Percentiles rank a stretch among this genome's conserved stretches.
Conservation (phyloP, 2,888 invertebrate species). For the Amblyteles armatorius region DNA sequence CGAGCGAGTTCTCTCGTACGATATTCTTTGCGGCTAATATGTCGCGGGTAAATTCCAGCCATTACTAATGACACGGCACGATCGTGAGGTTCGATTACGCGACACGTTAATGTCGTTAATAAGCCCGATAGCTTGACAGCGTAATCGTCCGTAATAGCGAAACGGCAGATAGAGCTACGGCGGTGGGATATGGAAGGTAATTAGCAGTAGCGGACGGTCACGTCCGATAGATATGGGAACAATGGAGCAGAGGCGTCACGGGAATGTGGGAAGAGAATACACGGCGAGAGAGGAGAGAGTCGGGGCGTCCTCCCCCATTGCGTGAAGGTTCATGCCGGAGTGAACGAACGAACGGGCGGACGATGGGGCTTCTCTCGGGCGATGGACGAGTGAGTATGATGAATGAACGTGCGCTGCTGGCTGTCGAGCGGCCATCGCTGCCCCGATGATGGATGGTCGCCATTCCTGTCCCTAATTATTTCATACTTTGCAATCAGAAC, state of each 20-base stretch:
- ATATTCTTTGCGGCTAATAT: conserved; percentile 18
- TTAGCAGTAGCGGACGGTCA: conserved; percentile 81
- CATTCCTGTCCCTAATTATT: conserved; percentile 84
- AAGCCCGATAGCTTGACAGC: conserved; percentile 77
- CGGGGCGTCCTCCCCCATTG: conserved; percentile 44
- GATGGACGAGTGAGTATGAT: conserved; percentile 84
- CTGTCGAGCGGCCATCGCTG: conserved; percentile 64
- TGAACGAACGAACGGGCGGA: conserved; percentile 55
- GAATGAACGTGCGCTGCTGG: conserved; percentile 80
- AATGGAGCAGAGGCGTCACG: conserved; percentile 76
- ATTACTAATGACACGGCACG: conserved; percentile 48
- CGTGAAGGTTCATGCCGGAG: conserved; percentile 45
- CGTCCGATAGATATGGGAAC: conserved; percentile 75
- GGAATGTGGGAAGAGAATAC: conserved; percentile 61
- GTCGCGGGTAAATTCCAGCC: conserved; percentile 28
- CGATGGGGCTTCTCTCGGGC: conserved; percentile 52
- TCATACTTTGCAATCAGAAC: conserved; percentile 85
- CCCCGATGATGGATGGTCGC: conserved; percentile 82
- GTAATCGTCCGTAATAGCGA: conserved; percentile 76
- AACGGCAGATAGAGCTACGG: conserved; percentile 39
- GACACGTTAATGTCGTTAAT: conserved; percentile 72
- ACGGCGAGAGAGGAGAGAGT: conserved; percentile 40
- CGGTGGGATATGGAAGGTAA: conserved; percentile 76
- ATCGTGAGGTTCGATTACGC: conserved; percentile 63
- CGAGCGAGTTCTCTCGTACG: conserved; percentile 10